Evolutionary conservation across 2,888 invertebrate species (phyloP), one percentile per base, ranked within the genome.

Genomic region (Eristalis arbustorum): DNA sequence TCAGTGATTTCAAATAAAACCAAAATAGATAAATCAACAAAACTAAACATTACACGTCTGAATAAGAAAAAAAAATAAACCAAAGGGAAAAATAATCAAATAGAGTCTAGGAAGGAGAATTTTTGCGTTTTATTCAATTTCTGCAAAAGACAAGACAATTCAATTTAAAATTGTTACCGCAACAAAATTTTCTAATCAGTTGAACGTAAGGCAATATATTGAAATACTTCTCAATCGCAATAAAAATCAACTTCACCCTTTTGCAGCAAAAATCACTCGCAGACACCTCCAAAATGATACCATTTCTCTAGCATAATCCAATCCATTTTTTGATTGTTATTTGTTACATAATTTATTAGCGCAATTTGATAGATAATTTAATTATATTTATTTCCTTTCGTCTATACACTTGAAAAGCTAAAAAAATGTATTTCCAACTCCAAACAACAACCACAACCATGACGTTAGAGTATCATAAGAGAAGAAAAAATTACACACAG

Each of bases 301-400:
- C 37, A 37, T 63, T 64, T 69, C 76, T 83, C 69, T 74, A 79
- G 83, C 75, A 75, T 83, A 87, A 79, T 87, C 78, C 72, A 75
- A 64, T 71, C n/a, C n/a, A n/a, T 63, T 67, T 63, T 82, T 74
- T 59, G 28, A 83, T 83, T 79, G 83, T 87, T 87, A 83, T 87
- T 75, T 87, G 69, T 77, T 71, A 87, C 83, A 87, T 83, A 34
- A 83, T 87, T 87, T 85, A 82, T 85, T 85, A 85, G 85, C 82
- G 82, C 73, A 85, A 85, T 83, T 73, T 79, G 72, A n/a, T 83
- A 87, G 87, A 83, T 79, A 83, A 87, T 78, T 83, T 78, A 72
- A 75, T 79, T 83, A 83, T 75, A 67, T 34, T 84, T 66, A 62
- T 83, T 82, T 85, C 42, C 66, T 78, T 77, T 71, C 62, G 62